Evolutionary conservation across 2,113 vertebrate species (phyloP).

Genomic region (Melanotaenia duboulayi): DNA sequence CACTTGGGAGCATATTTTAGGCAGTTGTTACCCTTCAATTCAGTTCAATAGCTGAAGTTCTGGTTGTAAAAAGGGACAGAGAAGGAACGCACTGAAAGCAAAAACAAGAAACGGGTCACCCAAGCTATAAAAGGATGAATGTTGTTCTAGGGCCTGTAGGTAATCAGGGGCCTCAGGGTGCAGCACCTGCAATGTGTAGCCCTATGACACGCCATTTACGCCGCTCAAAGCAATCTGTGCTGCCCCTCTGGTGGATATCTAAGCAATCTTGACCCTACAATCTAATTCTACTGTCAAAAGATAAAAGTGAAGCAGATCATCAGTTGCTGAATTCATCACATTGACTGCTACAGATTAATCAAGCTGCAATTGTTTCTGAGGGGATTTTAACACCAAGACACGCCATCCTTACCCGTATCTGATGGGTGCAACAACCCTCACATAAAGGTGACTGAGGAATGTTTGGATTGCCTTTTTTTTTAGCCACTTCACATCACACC

Average conservation of each 20-base stretch:
- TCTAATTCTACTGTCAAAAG: no score
- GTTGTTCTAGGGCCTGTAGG: neutral
- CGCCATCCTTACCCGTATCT: neutral
- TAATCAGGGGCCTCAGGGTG: no score
- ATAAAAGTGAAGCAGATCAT: no score
- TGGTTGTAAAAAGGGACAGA: neutral
- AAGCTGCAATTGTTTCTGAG: no score
- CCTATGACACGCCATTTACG: no score
- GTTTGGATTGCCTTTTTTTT: neutral
- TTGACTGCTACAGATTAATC: neutral
- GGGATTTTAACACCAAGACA: neutral
- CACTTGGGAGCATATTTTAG: slow-evolving; percentile 8
- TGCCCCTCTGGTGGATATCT: no score
- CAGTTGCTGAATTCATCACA: no score
- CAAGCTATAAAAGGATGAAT: neutral
- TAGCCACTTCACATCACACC: neutral
- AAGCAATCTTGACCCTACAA: no score
- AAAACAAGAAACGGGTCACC: neutral
- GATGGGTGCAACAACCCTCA: neutral
- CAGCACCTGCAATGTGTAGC: no score
- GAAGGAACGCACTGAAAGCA: neutral
- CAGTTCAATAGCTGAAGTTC: neutral
- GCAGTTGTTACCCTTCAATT: neutral
- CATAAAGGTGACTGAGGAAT: slow-evolving; percentile 4
- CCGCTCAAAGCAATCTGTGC: neutral